Percentiles rank a stretch among this genome's conserved stretches.
phyloP scores from a whole-genome alignment of 1,140 invertebrate genomes.

The Odontomachus brunneus region DNA sequence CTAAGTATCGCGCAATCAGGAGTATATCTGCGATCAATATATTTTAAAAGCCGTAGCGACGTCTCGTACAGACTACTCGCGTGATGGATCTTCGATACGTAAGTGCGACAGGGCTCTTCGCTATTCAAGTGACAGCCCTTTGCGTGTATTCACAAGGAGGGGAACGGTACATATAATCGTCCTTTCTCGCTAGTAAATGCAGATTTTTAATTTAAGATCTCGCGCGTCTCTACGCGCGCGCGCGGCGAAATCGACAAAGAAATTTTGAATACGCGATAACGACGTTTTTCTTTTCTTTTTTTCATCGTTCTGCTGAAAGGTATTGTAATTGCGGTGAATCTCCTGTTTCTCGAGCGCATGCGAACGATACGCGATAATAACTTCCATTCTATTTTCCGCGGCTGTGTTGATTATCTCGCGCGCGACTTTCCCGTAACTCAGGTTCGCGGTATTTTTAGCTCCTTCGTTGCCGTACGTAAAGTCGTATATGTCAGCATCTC shows the following conservation, averaged over 20 bases:
- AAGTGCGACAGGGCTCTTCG: too few relatives aligned
- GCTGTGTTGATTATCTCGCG: conserved; percentile 27
- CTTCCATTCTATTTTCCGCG: conserved; percentile 32
- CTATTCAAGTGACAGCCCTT: too few relatives aligned
- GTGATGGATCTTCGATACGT: not conserved
- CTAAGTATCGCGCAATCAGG: conserved; percentile 5
- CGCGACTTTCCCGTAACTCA: conserved; percentile 32
- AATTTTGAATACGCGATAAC: not conserved
- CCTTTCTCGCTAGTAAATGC: too few relatives aligned
- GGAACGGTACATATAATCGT: too few relatives aligned
- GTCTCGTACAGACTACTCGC: not conserved
- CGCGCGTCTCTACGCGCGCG: too few relatives aligned
- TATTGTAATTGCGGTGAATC: not conserved
- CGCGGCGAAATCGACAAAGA: too few relatives aligned
- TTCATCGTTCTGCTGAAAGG: not conserved
- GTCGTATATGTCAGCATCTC: not conserved
- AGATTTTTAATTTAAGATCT: too few relatives aligned
- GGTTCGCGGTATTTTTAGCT: conserved; percentile 56
- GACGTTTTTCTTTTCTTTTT: not conserved
- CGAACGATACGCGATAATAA: conserved; percentile 16
- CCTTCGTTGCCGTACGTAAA: not conserved
- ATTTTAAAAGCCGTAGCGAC: not conserved
- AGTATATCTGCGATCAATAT: conserved; percentile 7
- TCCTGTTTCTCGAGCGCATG: not conserved
- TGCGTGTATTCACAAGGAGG: too few relatives aligned